phyloP scores from a whole-genome alignment of 2,797 vertebrate genomes.

The Periparus ater region DNA sequence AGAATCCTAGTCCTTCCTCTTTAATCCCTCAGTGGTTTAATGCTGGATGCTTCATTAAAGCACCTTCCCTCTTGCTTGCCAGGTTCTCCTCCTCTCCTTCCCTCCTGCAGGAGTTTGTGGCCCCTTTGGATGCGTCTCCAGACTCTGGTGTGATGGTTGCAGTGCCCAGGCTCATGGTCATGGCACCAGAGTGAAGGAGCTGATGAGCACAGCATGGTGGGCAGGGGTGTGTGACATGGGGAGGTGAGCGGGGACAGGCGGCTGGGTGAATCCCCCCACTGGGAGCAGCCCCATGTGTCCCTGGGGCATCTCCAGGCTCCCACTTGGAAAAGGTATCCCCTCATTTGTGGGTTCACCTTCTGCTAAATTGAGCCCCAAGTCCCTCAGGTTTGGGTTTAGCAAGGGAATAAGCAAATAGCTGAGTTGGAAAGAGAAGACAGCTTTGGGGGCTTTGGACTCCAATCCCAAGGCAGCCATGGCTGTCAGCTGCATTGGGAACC shows the following conservation, averaged over 20 bases:
- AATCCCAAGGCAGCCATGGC: background rate
- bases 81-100: background rate
- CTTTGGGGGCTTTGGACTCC: background rate
- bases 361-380: background rate
- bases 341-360: background rate
- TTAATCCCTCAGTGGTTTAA: constrained; percentile 18
- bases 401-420: background rate
- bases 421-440: background rate
- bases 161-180: background rate
- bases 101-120: background rate
- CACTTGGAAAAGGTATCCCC: background rate
- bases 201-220: background rate
- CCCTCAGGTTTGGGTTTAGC: background rate
- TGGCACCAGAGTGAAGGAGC: background rate
- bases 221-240: background rate
- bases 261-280: background rate
- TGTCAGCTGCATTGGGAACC: background rate
- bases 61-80: background rate
- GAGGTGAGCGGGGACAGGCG: background rate
- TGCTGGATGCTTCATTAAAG: background rate
- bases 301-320: background rate
- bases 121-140: background rate
- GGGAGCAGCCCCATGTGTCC: background rate
- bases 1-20: background rate
- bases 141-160: background rate